Percentiles rank a stretch among this genome's conserved stretches.
phyloP scores from a whole-genome alignment of 1,140 invertebrate species.

The Geopemphigus sp. region DNA sequence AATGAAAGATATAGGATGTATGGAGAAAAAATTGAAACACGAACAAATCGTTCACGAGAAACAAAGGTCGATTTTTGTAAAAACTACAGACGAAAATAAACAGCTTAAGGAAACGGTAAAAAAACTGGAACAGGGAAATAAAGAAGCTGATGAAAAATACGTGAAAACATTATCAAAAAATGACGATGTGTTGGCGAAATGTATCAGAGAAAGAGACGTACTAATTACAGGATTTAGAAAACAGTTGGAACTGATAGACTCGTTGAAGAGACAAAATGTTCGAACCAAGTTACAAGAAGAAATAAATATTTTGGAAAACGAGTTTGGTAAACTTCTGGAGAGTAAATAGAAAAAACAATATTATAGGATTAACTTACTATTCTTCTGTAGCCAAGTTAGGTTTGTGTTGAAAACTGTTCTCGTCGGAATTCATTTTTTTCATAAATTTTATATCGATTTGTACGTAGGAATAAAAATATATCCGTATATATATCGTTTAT shows the following conservation, averaged over 20 bases:
- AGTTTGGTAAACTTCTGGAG: slow-evolving; percentile 33
- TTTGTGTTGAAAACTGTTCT: background rate
- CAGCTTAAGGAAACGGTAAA: slow-evolving; percentile 4
- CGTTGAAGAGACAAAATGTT: slow-evolving; percentile 20
- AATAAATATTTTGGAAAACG: slow-evolving; percentile 29
- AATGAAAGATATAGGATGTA: slow-evolving; percentile 1
- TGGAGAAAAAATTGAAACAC: slow-evolving; percentile 22
- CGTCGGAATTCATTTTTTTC: background rate
- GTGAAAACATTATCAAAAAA: background rate
- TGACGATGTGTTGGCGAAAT: background rate
- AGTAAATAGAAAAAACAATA: slow-evolving; percentile 4
- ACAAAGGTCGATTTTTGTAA: slow-evolving; percentile 3
- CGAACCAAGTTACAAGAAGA: slow-evolving; percentile 22
- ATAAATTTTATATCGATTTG: too few species aligned
- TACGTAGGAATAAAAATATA: background rate
- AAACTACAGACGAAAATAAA: slow-evolving; percentile 7
- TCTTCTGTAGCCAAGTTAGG: slow-evolving; percentile 39
- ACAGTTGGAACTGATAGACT: slow-evolving; percentile 41
- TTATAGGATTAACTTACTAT: slow-evolving; percentile 17
- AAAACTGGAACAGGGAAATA: background rate
- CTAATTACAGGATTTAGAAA: slow-evolving; percentile 25
- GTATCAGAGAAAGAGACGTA: slow-evolving; percentile 2
- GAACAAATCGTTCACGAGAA: slow-evolving; percentile 32
- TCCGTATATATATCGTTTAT: background rate
- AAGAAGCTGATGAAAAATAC: slow-evolving; percentile 6